Percentiles rank a stretch among this genome's conserved stretches.
Conservation (phyloP, 2,113 vertebrate genomes). For the Geococcyx californianus region DNA sequence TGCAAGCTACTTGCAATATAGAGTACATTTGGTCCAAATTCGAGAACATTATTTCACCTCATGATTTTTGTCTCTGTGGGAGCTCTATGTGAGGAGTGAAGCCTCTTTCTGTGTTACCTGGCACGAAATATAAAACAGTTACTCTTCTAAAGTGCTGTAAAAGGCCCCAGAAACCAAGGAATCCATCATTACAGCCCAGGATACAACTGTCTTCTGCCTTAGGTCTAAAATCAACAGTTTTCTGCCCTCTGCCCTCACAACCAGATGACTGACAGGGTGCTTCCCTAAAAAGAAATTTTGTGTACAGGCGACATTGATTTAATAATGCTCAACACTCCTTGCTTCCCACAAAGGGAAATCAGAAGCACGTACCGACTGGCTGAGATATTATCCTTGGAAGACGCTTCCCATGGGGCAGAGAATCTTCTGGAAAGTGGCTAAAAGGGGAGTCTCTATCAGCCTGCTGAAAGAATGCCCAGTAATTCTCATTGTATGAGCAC, state of each 20-base stretch:
- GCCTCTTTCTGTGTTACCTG: slow-evolving; percentile 53
- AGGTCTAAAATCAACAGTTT: slow-evolving; percentile 53
- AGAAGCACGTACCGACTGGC: background rate
- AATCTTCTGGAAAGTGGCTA: background rate
- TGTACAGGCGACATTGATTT: background rate
- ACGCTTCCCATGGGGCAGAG: background rate
- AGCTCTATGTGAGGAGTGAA: slow-evolving; percentile 27
- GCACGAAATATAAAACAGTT: slow-evolving; percentile 37
- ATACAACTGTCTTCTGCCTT: slow-evolving; percentile 35
- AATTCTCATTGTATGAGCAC: background rate
- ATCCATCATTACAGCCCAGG: slow-evolving; percentile 33
- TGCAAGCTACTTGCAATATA: background rate
- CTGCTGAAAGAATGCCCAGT: background rate
- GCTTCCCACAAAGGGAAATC: slow-evolving; percentile 32
- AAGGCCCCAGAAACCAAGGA: slow-evolving; percentile 16
- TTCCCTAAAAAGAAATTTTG: slow-evolving; percentile 50
- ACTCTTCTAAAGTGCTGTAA: slow-evolving; percentile 21
- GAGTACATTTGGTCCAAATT: slow-evolving; percentile 34
- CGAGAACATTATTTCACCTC: slow-evolving; percentile 43
- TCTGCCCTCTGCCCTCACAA: background rate
- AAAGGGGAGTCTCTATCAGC: background rate
- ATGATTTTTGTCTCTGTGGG: slow-evolving; percentile 55
- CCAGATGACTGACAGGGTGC: slow-evolving; percentile 37
- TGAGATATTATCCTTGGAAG: slow-evolving; percentile 14
- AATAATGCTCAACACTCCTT: slow-evolving; percentile 17